phyloP scores from a whole-genome alignment of 2,888 invertebrate species.

The Xanthorhoe designata region DNA sequence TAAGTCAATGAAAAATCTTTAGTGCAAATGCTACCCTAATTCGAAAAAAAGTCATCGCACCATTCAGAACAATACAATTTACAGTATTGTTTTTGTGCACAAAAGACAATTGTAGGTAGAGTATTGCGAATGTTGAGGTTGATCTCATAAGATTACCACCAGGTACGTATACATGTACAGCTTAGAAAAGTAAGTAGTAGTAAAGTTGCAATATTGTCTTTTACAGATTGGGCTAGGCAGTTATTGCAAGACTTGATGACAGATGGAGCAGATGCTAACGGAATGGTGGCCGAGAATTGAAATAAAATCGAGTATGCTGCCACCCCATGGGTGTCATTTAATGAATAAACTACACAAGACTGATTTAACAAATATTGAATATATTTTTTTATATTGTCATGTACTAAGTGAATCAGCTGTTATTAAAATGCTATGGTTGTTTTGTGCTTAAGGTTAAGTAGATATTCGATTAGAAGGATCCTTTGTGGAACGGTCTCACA shows the following conservation, averaged over 20 bases:
- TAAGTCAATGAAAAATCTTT: not conserved
- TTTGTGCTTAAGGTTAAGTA: conserved; percentile 26
- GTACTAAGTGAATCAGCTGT: conserved; percentile 13
- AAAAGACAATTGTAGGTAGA: conserved; percentile 71
- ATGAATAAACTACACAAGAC: too few species aligned
- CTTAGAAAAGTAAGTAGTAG: conserved; percentile 2
- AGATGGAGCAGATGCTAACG: too few species aligned
- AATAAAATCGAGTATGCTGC: too few species aligned
- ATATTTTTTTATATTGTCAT: too few species aligned
- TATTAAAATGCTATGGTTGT: not conserved
- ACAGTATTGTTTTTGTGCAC: conserved; percentile 77
- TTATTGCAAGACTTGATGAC: too few species aligned
- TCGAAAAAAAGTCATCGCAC: conserved; percentile 56
- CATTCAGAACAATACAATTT: conserved; percentile 74
- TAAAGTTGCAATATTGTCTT: not conserved
- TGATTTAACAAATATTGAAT: too few species aligned
- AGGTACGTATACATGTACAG: too few species aligned
- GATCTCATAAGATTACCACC: conserved; percentile 61
- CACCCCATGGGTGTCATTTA: too few species aligned
- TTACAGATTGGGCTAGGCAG: too few species aligned
- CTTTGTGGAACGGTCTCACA: conserved; percentile 42
- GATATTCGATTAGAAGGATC: conserved; percentile 40
- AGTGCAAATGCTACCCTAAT: not conserved
- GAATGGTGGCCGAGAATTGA: too few species aligned
- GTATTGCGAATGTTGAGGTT: conserved; percentile 67